phyloP scores from a whole-genome alignment of 1,140 invertebrate genomes.

The Myzus persicae region DNA sequence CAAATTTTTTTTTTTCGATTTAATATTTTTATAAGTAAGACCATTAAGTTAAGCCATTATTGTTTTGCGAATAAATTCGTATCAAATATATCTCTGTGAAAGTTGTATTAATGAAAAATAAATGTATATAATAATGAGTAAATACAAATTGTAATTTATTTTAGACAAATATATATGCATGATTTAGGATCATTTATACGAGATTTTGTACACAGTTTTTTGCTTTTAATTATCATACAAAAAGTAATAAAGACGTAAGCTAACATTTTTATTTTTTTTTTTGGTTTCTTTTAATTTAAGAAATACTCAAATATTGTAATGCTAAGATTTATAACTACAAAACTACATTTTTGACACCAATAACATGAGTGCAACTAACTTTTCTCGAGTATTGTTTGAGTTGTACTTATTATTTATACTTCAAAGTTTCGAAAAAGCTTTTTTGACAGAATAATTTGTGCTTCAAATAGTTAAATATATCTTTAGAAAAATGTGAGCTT shows the following conservation, averaged over 20 bases:
- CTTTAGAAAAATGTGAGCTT: neutral
- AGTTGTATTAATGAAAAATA: no score
- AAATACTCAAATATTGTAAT: neutral
- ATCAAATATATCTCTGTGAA: no score
- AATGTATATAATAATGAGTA: no score
- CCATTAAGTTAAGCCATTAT: no score
- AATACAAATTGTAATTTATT: no score
- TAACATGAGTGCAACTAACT: neutral
- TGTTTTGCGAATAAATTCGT: no score
- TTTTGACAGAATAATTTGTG: neutral
- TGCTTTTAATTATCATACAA: neutral
- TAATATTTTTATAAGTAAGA: no score
- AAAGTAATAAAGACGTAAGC: neutral
- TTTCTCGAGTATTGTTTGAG: neutral
- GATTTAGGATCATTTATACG: no score
- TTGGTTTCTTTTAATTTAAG: neutral
- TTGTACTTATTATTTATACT: constrained; percentile 1
- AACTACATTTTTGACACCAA: neutral
- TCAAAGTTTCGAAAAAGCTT: neutral
- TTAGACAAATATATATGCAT: no score
- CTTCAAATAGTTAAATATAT: neutral
- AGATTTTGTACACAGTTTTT: neutral
- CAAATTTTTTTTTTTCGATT: no score
- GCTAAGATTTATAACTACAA: neutral
- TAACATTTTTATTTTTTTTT: neutral